Percentiles rank a stretch among this genome's conserved stretches.
phyloP scores from a whole-genome alignment of 1,140 invertebrate species.

The Formica selysi region DNA sequence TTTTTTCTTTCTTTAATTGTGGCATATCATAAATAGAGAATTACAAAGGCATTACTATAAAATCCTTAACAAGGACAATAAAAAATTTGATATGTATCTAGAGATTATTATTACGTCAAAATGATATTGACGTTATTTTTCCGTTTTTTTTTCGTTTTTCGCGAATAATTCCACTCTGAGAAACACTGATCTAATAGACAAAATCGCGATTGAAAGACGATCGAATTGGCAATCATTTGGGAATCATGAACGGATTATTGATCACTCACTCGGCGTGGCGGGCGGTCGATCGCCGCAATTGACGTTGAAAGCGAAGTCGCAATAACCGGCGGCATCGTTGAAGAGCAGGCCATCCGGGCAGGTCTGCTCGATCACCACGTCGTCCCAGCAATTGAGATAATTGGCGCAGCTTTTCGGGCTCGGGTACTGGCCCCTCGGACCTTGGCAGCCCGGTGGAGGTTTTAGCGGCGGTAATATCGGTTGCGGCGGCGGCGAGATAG shows the following conservation, averaged over 20 bases:
- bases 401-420: conserved; percentile 88
- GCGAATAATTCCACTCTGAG: not conserved
- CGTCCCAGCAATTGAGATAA: conserved; percentile 91
- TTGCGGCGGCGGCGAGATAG: conserved; percentile 46
- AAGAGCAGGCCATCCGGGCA: conserved; percentile 89
- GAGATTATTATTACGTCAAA: not conserved
- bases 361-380: conserved; percentile 88
- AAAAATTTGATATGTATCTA: not conserved
- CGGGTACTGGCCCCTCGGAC: conserved; percentile 88
- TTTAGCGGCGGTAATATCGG: conserved; percentile 40
- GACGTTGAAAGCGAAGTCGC: conserved; percentile 89
- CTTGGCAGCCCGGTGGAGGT: conserved; percentile 77
- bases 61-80: not conserved
- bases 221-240: not conserved
- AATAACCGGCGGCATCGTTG: conserved; percentile 87
- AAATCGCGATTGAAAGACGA: not conserved
- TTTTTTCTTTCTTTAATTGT: not conserved
- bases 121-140: not conserved
- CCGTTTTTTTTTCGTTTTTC: not conserved
- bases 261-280: conserved; percentile 80
- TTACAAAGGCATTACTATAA: not conserved
- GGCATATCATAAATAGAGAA: not conserved
- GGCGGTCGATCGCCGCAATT: conserved; percentile 87
- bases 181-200: not conserved
- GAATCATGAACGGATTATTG: conserved; percentile 22